Conservation (phyloP, 1,140 invertebrate species). For the Trinorchestia longiramus region DNA sequence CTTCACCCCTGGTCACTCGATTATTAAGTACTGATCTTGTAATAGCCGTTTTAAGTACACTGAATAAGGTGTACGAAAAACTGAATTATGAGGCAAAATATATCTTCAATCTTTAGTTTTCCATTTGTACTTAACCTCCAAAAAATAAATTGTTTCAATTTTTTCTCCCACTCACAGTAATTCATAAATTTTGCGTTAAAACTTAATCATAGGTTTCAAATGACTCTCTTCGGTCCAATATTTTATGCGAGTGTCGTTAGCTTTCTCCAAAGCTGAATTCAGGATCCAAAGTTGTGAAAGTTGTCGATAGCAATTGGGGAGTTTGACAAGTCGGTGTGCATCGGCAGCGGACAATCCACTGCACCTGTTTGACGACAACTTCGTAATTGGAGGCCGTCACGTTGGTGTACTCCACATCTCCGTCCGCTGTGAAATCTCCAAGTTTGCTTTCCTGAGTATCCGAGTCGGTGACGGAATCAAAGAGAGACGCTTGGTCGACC, state of each 20-base stretch:
- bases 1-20: too few species aligned
- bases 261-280: not conserved
- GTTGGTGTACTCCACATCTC: conserved; percentile 1
- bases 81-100: not conserved
- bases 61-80: not conserved
- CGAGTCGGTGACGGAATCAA: conserved; percentile 9
- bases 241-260: not conserved
- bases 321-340: conserved; percentile 40
- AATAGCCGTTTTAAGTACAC: not conserved
- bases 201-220: not conserved
- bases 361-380: conserved; percentile 39
- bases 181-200: too few species aligned
- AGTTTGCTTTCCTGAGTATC: conserved; percentile 13
- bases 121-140: not conserved
- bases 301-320: not conserved
- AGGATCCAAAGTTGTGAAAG: not conserved
- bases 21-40: too few species aligned
- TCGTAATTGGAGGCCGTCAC: conserved; percentile 4
- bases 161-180: not conserved
- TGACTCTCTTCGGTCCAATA: not conserved
- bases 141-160: not conserved
- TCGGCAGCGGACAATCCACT: conserved; percentile 30
- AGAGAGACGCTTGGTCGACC: conserved; percentile 3
- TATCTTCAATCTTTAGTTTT: not conserved
- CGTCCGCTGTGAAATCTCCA: not conserved